These are phyloP conservation scores for Ichneumoninae sp. DNA, from an alignment of 2,888 invertebrate species.

Conservation along the genomic window DNA sequence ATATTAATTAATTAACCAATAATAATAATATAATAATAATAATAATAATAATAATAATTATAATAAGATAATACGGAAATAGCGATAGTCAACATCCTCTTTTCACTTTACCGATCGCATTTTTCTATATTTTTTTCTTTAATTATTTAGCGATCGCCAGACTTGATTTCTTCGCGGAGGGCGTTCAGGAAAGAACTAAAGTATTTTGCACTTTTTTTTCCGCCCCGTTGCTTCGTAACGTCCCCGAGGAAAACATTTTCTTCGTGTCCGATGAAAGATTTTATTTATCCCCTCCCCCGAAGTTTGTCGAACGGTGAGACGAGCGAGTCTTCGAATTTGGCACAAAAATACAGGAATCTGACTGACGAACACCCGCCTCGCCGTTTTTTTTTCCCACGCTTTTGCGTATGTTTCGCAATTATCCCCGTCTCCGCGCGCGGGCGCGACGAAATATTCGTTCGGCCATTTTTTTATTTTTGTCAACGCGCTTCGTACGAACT, in stretches of 20 bases:
- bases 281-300: background rate
- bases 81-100: conserved; percentile 70
- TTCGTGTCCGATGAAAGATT: conserved; percentile 19
- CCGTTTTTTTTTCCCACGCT: conserved; percentile 3
- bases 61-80: conserved; percentile 76
- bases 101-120: conserved; percentile 34
- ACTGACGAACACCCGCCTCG: conserved; percentile 52
- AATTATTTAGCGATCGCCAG: conserved; percentile 31
- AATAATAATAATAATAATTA: conserved; percentile 72
- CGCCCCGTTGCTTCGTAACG: background rate
- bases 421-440: background rate
- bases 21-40: conserved; percentile 73
- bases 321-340: conserved; percentile 61
- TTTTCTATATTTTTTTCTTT: conserved; percentile 25
- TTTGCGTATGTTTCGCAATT: conserved; percentile 2
- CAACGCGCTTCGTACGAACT: background rate
- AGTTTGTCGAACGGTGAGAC: conserved; percentile 28
- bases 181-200: background rate
- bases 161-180: conserved; percentile 20
- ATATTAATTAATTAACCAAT: conserved; percentile 75
- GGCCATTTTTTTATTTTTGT: background rate
- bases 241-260: conserved; percentile 18
- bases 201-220: conserved; percentile 24
- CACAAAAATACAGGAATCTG: conserved; percentile 66
- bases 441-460: conserved; percentile 4